phyloP scores from a whole-genome alignment of 1,140 invertebrate genomes.

The Cyclargus thomasi region DNA sequence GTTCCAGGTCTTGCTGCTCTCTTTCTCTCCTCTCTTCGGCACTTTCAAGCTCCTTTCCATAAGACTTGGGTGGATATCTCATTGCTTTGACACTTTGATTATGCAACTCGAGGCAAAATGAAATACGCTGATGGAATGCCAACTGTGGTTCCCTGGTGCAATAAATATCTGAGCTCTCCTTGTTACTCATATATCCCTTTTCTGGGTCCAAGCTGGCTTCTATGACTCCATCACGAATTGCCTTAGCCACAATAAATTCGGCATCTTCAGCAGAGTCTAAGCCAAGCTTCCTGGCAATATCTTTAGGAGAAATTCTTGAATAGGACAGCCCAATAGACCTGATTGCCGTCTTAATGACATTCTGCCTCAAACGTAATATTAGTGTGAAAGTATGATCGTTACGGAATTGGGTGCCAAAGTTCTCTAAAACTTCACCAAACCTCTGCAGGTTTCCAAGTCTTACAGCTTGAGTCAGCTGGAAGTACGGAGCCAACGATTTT shows the following conservation, averaged over 20 bases:
- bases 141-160: constrained; percentile 96
- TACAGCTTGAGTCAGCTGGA: constrained; percentile 98
- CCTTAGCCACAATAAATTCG: constrained; percentile 99
- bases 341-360: constrained; percentile 99
- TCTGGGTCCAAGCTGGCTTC: constrained; percentile 97
- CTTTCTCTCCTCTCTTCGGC: constrained; percentile 96
- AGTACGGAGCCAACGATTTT: constrained; percentile 94
- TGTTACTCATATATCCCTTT: constrained; percentile 96
- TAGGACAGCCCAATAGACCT: constrained; percentile 97
- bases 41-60: constrained; percentile 98
- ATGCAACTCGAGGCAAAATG: constrained; percentile 97
- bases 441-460: constrained; percentile 94
- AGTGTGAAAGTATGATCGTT: constrained; percentile 95
- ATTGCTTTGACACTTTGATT: constrained; percentile 99
- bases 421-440: constrained; percentile 95
- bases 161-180: constrained; percentile 97
- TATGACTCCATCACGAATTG: constrained; percentile 99
- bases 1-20: constrained; percentile 97
- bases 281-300: constrained; percentile 95
- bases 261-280: constrained; percentile 97
- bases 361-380: constrained; percentile 95
- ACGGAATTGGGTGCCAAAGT: constrained; percentile 90
- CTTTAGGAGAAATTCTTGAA: constrained; percentile 94
- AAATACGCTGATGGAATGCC: constrained; percentile 98
- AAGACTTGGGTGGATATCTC: constrained; percentile 99